phyloP scores from a whole-genome alignment of 2,113 vertebrate species.

The Bombycilla garrulus region DNA sequence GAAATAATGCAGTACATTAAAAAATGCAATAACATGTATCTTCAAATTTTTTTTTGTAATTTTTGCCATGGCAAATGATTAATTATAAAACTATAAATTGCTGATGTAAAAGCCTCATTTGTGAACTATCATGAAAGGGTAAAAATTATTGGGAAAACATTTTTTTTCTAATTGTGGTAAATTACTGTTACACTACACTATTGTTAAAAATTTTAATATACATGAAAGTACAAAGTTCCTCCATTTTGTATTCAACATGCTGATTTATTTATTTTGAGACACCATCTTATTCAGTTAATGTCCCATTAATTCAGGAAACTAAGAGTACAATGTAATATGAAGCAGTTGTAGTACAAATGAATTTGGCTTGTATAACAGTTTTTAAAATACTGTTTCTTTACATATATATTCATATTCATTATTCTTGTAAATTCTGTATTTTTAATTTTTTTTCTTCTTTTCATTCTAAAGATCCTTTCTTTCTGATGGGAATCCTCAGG shows the following conservation, averaged over 20 bases:
- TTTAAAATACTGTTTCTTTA: not conserved
- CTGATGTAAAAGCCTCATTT: not conserved
- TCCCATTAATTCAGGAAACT: not conserved
- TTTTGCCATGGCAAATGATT: not conserved
- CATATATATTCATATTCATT: not conserved
- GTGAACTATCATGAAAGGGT: not conserved
- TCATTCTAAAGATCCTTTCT: not conserved
- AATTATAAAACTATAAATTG: not conserved
- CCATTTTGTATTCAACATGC: not conserved
- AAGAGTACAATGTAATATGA: not conserved
- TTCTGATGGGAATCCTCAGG: not conserved
- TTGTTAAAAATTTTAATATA: not conserved
- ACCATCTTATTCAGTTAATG: not conserved
- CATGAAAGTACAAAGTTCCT: not conserved
- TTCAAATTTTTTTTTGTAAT: not conserved
- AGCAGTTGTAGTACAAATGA: not conserved
- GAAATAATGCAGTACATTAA: not conserved
- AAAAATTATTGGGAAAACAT: not conserved
- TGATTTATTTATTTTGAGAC: not conserved
- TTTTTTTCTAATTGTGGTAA: not conserved
- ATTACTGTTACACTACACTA: not conserved
- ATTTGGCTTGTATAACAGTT: not conserved
- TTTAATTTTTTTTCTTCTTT: not conserved
- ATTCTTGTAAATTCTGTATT: not conserved
- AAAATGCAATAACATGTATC: fast-evolving